Conservation (phyloP, 2,888 invertebrate genomes). For the Theodoxus fluviatilis region DNA sequence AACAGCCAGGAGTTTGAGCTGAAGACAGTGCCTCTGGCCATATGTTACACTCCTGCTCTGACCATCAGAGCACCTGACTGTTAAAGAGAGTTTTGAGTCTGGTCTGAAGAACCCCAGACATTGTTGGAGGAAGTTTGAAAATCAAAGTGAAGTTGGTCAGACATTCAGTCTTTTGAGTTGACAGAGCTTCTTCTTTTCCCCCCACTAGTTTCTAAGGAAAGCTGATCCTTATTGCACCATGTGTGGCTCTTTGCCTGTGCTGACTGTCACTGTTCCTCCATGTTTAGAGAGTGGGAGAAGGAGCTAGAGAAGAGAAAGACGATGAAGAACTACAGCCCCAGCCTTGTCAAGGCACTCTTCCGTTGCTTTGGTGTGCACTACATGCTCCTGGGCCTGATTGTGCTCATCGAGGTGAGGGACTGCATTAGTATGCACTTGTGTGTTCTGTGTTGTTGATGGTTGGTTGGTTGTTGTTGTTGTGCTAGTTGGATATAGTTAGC, state of each 20-base stretch:
- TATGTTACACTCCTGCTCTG: too few species aligned
- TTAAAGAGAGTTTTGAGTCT: too few species aligned
- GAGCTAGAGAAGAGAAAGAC: conserved; percentile 71
- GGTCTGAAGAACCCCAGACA: too few species aligned
- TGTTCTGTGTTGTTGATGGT: neutral
- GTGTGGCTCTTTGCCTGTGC: neutral
- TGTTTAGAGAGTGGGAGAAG: conserved; percentile 70
- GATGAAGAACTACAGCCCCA: conserved; percentile 68
- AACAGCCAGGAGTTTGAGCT: too few species aligned
- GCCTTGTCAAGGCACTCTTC: conserved; percentile 67
- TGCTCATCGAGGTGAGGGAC: conserved; percentile 63
- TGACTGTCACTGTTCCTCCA: neutral
- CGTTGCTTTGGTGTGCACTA: conserved; percentile 67
- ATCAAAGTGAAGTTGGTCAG: neutral
- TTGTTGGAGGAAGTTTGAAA: too few species aligned
- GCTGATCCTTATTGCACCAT: neutral
- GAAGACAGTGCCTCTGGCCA: too few species aligned
- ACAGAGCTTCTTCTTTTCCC: neutral
- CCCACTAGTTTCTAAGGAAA: neutral
- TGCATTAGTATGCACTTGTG: neutral
- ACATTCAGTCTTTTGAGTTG: neutral
- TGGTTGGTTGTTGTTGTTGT: neutral
- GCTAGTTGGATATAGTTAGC: neutral
- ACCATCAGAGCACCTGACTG: too few species aligned
- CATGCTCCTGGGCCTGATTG: conserved; percentile 65